Base-by-base conservation (phyloP, 2,113 vertebrate genomes). In the Mesoclemmys tuberculata region DNA sequence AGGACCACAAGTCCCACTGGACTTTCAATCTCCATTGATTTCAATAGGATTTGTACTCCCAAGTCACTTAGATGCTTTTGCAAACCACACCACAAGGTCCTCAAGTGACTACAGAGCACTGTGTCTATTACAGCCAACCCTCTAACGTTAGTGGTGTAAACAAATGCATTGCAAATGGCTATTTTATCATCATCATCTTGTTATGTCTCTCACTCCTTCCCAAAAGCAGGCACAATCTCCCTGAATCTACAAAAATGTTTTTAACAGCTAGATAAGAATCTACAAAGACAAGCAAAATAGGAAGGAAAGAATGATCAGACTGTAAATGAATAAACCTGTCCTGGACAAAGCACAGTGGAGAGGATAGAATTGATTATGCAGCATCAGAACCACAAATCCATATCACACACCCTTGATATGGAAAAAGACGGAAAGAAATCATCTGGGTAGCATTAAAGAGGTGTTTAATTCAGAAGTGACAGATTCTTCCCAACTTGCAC, bases 311-410 rank as follows among this genome's bases (percentile, higher is more conserved):
- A 0, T 84, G 94, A 96, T 90, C 90, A 90, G 92, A 94, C 96
- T 96, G 92, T 85, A 95, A 93, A 97, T 95, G 97, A 97, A 91
- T 90, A 91, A 87, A 98, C 94, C 81, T 5, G 4, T 54, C 88
- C 79, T 92, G 95, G 96, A 96, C 93, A 95, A 94, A 96, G 93
- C 95, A 95, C 55, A 52, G 94, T 90, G 68, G 90, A 96, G 88
- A 82, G 85, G 10, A 93, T 80, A 93, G 58, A 97, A 97, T 95
- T 88, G 97, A 96, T 97, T 97, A 97, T 91, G 91, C 93, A 85
- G 85, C 89, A 97, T 97, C 96, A 95, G 92, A 89, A 96, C 96
- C 96, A 97, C 96, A 97, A 96, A 97, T 95, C 92, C 82, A 16
- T 92, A 95, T 93, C 94, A 96, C 94, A 96, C 87, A 96, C 52